Conservation (phyloP, 2,113 vertebrate genomes). For the Hyaena hyaena region DNA sequence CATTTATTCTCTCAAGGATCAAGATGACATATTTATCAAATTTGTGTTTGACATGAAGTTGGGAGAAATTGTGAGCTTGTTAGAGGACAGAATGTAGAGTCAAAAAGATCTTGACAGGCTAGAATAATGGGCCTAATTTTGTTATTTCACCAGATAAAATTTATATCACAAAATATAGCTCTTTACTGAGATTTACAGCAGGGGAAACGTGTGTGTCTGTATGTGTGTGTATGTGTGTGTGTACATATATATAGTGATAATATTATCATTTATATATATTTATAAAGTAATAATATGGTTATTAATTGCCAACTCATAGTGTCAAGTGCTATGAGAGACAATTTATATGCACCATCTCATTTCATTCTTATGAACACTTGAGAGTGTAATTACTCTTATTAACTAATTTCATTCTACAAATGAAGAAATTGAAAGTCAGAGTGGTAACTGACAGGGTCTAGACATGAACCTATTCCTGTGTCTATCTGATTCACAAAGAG, state of each 20-base stretch:
- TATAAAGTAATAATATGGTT: neutral
- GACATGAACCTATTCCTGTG: neutral
- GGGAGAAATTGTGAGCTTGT: neutral
- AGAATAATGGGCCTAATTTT: constrained; percentile 29
- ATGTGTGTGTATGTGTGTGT: neutral
- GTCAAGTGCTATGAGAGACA: neutral
- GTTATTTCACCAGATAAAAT: constrained; percentile 14
- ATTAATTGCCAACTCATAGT: neutral
- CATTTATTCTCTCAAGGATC: neutral
- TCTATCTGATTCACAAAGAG: neutral
- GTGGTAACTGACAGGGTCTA: neutral
- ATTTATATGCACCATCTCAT: neutral
- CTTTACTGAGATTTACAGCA: neutral
- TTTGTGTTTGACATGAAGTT: constrained; percentile 25
- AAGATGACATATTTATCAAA: constrained; percentile 25
- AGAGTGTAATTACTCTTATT: neutral
- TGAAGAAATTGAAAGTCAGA: neutral
- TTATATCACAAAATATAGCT: neutral
- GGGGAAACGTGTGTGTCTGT: neutral
- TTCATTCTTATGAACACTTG: neutral
- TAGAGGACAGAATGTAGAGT: constrained; percentile 1
- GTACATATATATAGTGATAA: neutral
- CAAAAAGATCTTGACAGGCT: constrained; percentile 45
- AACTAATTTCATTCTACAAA: constrained; percentile 8
- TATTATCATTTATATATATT: neutral